These are phyloP conservation scores for Chloroclysta siterata DNA, from an alignment of 2,888 invertebrate genomes.

Conservation along the genomic window DNA sequence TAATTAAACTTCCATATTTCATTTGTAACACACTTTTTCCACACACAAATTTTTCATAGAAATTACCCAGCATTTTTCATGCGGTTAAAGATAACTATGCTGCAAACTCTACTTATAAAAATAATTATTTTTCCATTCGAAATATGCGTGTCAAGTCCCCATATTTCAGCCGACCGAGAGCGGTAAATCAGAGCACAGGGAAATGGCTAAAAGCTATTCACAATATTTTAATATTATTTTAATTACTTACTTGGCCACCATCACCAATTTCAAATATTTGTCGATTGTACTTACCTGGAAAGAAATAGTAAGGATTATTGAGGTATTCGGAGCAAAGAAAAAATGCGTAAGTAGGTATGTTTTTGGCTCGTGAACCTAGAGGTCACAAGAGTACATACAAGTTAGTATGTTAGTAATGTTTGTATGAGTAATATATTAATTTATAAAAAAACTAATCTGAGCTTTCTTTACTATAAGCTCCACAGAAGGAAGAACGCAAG, in stretches of 20 bases:
- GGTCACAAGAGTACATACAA: conserved; percentile 13
- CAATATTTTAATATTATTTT: conserved; percentile 45
- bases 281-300: conserved; percentile 59
- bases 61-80: too few species aligned
- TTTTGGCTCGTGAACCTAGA: conserved; percentile 12
- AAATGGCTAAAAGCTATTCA: conserved; percentile 37
- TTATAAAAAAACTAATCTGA: too few species aligned
- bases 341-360: conserved; percentile 10
- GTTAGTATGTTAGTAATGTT: conserved; percentile 2
- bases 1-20: too few species aligned
- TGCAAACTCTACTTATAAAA: conserved; percentile 5
- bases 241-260: conserved; percentile 47
- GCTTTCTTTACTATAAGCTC: too few species aligned
- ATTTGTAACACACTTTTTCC: too few species aligned
- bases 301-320: conserved; percentile 45
- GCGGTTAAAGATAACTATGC: background rate
- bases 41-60: too few species aligned
- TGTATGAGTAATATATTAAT: background rate
- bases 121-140: conserved; percentile 12
- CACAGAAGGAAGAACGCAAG: too few species aligned
- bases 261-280: conserved; percentile 33
- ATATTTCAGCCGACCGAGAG: conserved; percentile 43
- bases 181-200: conserved; percentile 45
- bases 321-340: conserved; percentile 34
- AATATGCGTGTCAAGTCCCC: conserved; percentile 46